Conservation (phyloP, 2,113 vertebrate genomes). For the Pipa parva region DNA sequence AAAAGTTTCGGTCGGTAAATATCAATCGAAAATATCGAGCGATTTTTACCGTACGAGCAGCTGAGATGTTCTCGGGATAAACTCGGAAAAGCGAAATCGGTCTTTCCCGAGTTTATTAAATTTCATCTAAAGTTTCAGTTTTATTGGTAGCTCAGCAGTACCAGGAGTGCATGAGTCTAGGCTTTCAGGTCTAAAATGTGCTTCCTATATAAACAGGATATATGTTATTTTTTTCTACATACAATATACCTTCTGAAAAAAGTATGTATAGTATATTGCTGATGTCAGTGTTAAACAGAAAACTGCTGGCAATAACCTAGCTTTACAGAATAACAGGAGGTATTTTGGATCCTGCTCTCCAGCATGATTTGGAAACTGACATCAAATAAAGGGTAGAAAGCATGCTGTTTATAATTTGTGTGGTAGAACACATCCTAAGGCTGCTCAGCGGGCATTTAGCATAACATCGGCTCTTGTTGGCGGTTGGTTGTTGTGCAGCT, state of each 20-base stretch:
- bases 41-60: no score
- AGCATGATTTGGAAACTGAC: slow-evolving; percentile 38
- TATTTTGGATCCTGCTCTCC: slow-evolving; percentile 38
- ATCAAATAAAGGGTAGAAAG: slow-evolving; percentile 34
- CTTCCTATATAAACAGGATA: no score
- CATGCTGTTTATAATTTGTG: slow-evolving; percentile 41
- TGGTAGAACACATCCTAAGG: slow-evolving; percentile 41
- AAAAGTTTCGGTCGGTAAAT: no score
- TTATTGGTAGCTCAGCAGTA: no score
- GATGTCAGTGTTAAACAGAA: slow-evolving; percentile 7
- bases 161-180: no score
- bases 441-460: slow-evolving; percentile 40
- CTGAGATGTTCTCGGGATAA: no score
- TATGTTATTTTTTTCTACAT: slow-evolving; percentile 49
- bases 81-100: no score
- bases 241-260: no score
- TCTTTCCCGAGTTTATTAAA: no score
- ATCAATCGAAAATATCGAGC: no score
- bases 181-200: no score
- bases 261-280: slow-evolving; percentile 48
- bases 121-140: no score
- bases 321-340: slow-evolving; percentile 37
- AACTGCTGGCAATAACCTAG: slow-evolving; percentile 19
- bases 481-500: slow-evolving; percentile 38
- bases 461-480: slow-evolving; percentile 37